A percentile compares a stretch with the other conserved stretches of the same genome.
Evolutionary conservation across 2,113 vertebrate genomes (phyloP).

Genomic region (Myiagra hebetior): DNA sequence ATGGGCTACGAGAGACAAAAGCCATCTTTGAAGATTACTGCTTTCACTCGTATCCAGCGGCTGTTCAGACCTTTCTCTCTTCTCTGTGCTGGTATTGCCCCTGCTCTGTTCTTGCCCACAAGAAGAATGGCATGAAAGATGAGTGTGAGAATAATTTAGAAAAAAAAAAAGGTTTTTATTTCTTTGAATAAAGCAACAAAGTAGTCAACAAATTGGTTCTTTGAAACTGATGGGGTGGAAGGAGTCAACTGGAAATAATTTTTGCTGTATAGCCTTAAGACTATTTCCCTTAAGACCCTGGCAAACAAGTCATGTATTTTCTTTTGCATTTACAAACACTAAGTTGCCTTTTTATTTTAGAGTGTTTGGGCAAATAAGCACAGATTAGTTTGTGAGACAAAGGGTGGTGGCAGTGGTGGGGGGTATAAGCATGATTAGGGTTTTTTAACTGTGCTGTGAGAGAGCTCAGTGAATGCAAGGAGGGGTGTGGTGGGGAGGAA

Average conservation of each 20-base stretch:
- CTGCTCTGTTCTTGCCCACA: not conserved
- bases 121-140: not conserved
- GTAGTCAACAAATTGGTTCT: not conserved
- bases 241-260: constrained; percentile 22
- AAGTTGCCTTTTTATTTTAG: not conserved
- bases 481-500: not conserved
- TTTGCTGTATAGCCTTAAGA: not conserved
- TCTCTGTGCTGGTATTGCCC: not conserved
- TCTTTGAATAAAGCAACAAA: not conserved
- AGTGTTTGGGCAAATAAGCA: not conserved
- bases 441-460: not conserved
- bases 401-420: not conserved
- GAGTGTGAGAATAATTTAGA: not conserved
- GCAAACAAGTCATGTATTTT: not conserved
- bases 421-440: rapidly evolving
- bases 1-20: rapidly evolving
- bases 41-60: not conserved
- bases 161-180: not conserved
- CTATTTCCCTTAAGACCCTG: not conserved
- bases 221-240: constrained; percentile 9
- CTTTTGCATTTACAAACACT: not conserved
- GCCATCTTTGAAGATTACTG: not conserved
- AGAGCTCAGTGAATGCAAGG: not conserved
- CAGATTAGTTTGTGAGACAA: not conserved
- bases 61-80: not conserved